Percentiles rank a stretch among this genome's conserved stretches.
Evolutionary conservation across 1,140 invertebrate genomes (phyloP).

Genomic region (Neomicropteryx cornuta): DNA sequence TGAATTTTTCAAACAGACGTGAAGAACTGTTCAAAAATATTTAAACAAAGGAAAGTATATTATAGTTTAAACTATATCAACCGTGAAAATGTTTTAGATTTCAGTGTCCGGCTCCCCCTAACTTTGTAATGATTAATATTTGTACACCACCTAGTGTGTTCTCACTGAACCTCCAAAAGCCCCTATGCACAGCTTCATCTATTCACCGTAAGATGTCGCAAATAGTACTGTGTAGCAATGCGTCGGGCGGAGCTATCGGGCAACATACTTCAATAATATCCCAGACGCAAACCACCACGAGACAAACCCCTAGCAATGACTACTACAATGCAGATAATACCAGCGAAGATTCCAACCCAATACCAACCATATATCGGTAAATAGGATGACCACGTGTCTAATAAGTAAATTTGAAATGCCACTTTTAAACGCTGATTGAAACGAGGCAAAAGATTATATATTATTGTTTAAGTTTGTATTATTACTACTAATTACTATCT

Average conservation of each 20-base stretch:
- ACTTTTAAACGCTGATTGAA: slow-evolving; percentile 8
- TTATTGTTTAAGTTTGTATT: slow-evolving; percentile 8
- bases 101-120: too few species aligned
- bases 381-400: slow-evolving; percentile 16
- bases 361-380: slow-evolving; percentile 73
- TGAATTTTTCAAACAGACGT: too few species aligned
- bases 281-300: slow-evolving; percentile 20
- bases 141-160: too few species aligned
- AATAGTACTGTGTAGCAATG: slow-evolving; percentile 27
- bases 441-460: slow-evolving; percentile 8
- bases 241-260: too few species aligned
- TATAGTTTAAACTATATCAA: too few species aligned
- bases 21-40: too few species aligned
- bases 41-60: too few species aligned
- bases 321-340: slow-evolving; percentile 63
- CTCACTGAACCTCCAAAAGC: too few species aligned
- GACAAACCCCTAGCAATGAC: slow-evolving; percentile 18
- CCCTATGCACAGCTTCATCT: too few species aligned
- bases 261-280: too few species aligned
- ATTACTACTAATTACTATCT: slow-evolving; percentile 10
- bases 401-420: slow-evolving; percentile 22
- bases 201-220: slow-evolving; percentile 29
- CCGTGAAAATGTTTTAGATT: too few species aligned
- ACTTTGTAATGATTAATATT: too few species aligned
- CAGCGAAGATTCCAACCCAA: slow-evolving; percentile 68